phyloP scores from a whole-genome alignment of 2,113 vertebrate genomes.

The Rhinogobius similis region DNA sequence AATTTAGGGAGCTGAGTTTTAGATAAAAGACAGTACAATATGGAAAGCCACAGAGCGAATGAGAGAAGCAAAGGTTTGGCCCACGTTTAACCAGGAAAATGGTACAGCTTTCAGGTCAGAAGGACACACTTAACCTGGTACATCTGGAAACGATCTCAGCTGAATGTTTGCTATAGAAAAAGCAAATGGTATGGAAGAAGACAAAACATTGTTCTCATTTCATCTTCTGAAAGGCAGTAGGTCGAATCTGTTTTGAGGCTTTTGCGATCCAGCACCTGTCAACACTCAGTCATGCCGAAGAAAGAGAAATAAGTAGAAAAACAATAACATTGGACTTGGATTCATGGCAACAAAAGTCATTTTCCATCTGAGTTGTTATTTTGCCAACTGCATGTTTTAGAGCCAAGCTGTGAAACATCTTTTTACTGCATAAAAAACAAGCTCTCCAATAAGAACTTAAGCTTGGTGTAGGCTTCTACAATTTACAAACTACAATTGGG shows the following conservation, averaged over 20 bases:
- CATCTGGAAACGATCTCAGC: slow-evolving; percentile 9
- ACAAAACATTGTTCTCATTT: slow-evolving; percentile 28
- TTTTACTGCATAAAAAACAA: too few species aligned
- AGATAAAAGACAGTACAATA: background rate
- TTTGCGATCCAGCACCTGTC: slow-evolving; percentile 43
- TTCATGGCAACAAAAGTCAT: slow-evolving; percentile 40
- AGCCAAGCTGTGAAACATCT: slow-evolving; percentile 33
- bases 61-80: slow-evolving; percentile 6
- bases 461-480: background rate
- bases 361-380: slow-evolving; percentile 13
- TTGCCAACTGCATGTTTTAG: slow-evolving; percentile 24
- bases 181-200: slow-evolving; percentile 9
- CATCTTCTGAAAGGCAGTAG: slow-evolving; percentile 7
- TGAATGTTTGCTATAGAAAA: slow-evolving; percentile 2
- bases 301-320: slow-evolving; percentile 26
- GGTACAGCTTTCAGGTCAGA: background rate
- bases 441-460: too few species aligned
- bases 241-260: slow-evolving; percentile 12
- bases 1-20: slow-evolving; percentile 1
- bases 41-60: background rate
- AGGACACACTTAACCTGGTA: slow-evolving; percentile 6
- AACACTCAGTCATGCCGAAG: slow-evolving; percentile 22
- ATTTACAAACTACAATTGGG: too few species aligned
- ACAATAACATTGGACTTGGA: slow-evolving; percentile 41
- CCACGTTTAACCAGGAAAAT: background rate